phyloP scores from a whole-genome alignment of 2,888 invertebrate species.

The Nebria brevicollis region DNA sequence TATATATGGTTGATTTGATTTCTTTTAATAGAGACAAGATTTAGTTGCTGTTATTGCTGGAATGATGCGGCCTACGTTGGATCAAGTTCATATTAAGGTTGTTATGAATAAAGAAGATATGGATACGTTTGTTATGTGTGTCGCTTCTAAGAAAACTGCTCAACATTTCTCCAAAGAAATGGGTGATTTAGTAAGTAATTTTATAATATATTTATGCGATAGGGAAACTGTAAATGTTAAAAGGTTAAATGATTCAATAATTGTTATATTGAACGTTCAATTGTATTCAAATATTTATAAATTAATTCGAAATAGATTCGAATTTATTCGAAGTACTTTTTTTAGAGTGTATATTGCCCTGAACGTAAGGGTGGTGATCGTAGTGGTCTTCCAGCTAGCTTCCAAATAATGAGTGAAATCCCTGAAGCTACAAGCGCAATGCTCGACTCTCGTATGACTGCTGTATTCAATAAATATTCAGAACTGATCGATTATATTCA shows the following conservation, averaged over 20 bases:
- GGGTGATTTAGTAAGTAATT: slow-evolving; percentile 70
- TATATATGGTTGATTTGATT: slow-evolving; percentile 7
- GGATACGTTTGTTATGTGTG: slow-evolving; percentile 92
- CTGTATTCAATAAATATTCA: slow-evolving; percentile 83
- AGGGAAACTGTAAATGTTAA: too few species aligned
- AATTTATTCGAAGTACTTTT: neutral
- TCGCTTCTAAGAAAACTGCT: slow-evolving; percentile 90
- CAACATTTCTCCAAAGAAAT: slow-evolving; percentile 88
- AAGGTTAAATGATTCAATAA: neutral
- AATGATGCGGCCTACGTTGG: slow-evolving; percentile 83
- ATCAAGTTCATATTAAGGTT: slow-evolving; percentile 87
- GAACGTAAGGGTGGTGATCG: slow-evolving; percentile 72
- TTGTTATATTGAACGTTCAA: neutral
- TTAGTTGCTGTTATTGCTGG: slow-evolving; percentile 87
- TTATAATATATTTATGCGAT: neutral
- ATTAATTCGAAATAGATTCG: too few species aligned
- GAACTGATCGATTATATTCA: slow-evolving; percentile 94
- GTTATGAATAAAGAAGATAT: slow-evolving; percentile 90
- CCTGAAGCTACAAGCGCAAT: slow-evolving; percentile 87
- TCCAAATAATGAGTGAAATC: slow-evolving; percentile 88
- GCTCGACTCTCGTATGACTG: slow-evolving; percentile 82
- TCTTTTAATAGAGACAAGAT: slow-evolving; percentile 81
- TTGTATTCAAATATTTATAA: too few species aligned
- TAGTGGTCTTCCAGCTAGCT: slow-evolving; percentile 77
- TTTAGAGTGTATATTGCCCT: slow-evolving; percentile 77